phyloP scores from a whole-genome alignment of 1,140 invertebrate genomes.

The Eumeta japonica region DNA sequence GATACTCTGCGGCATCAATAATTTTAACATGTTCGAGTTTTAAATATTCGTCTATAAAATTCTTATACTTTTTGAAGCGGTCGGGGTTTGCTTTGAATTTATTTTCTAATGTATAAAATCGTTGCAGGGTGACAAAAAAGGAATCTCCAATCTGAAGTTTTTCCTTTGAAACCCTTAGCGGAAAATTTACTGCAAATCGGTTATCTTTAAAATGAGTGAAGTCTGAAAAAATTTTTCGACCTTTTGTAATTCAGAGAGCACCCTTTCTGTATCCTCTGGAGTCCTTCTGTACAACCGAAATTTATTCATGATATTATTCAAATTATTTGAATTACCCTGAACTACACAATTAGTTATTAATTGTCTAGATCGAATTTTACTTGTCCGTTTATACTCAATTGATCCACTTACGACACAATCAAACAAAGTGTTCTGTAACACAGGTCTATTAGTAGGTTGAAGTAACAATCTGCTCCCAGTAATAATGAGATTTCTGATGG shows the following conservation, averaged over 20 bases:
- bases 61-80: constrained; percentile 6
- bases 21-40: constrained; percentile 11
- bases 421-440: constrained; percentile 4
- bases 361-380: no score
- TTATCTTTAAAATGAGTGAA: background rate
- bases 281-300: no score
- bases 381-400: no score
- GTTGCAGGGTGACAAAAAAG: no score
- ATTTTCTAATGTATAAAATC: constrained; percentile 1
- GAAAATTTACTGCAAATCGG: background rate
- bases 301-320: no score
- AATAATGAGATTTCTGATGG: constrained; percentile 2
- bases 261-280: no score
- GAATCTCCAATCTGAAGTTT: constrained; percentile 2
- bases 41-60: constrained; percentile 18
- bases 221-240: no score
- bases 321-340: background rate
- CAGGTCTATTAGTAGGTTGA: background rate
- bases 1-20: constrained; percentile 7
- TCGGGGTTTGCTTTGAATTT: constrained; percentile 2
- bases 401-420: background rate
- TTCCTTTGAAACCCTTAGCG: background rate
- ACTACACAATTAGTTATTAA: background rate
- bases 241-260: background rate
- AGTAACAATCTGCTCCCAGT: background rate